phyloP scores from a whole-genome alignment of 30 jellyfish, hydroid and myxozoan genomes.

The Mastigias papua region DNA sequence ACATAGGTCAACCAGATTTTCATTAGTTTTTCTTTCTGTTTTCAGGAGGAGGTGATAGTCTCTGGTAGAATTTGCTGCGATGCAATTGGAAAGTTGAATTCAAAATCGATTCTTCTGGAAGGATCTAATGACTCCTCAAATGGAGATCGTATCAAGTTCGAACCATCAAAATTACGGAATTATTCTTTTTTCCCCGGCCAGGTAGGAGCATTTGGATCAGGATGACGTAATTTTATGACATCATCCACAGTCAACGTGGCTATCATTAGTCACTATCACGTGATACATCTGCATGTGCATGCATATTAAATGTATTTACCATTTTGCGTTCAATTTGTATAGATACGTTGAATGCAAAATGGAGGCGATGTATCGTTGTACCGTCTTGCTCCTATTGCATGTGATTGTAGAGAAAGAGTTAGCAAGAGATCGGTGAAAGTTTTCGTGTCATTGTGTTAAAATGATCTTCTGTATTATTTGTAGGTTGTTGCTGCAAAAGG shows the following conservation, averaged over 20 bases:
- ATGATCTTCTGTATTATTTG: not conserved
- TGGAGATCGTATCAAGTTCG: slow-evolving; percentile 84
- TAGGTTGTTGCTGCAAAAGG: slow-evolving; percentile 67
- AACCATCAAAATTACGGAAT: slow-evolving; percentile 48
- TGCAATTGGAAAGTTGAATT: slow-evolving; percentile 87
- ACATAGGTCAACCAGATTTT: not conserved
- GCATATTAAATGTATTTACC: too few species aligned
- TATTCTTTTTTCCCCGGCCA: slow-evolving; percentile 96
- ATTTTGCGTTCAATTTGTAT: too few species aligned
- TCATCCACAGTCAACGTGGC: too few species aligned
- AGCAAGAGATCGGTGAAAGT: too few species aligned
- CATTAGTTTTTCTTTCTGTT: not conserved
- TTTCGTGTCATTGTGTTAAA: not conserved
- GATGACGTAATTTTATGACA: too few species aligned
- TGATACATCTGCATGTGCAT: too few species aligned
- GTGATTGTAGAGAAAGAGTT: too few species aligned
- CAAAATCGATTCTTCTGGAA: slow-evolving; percentile 89
- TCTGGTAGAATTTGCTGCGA: slow-evolving; percentile 95
- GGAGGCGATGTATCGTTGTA: too few species aligned
- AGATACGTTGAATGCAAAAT: too few species aligned
- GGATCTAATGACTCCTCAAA: slow-evolving; percentile 72
- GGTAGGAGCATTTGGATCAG: too few species aligned
- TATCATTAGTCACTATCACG: too few species aligned
- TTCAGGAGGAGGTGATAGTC: slow-evolving; percentile 66
- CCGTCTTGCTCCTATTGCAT: too few species aligned